Evolutionary conservation across 2,797 vertebrate genomes (phyloP), one percentile per base, ranked within the genome.

Genomic region (Limnodromus scolopaceus): DNA sequence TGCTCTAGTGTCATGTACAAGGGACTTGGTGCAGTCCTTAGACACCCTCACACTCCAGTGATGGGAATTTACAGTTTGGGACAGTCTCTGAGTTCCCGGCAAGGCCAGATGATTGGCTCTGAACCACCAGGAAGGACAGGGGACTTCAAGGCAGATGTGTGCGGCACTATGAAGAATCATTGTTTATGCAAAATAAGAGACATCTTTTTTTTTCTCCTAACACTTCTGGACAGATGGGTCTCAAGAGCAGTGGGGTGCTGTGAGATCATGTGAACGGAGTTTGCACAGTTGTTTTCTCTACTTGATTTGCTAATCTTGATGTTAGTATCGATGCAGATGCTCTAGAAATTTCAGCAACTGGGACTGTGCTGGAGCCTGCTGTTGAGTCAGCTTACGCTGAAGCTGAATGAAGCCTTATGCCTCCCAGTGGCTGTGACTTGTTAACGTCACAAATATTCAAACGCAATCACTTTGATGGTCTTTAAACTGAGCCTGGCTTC

Each of bases 71-170:
- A 71, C 71, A 77, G 55, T 60, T 83, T 94, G 91, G 84, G 95
- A 94, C 3, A 8, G 53, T 82, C 63, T 94, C 74, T 0, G 41
- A 93, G 74, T 34, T 88, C 88, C 76, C 2, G 0, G 30, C 45
- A 81, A 94, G 86, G 74, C 83, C 94, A 96, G 91, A 85, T 91
- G 71, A 94, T 79, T 94, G 93, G 92, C 91, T 96, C 78, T 36
- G 66, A 92, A 87, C 86, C 18, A 4, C 64, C 57, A 85, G 84
- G 75, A 89, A 82, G 36, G 64, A 89, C 0, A 0, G 6, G 9
- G 84, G 71, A 16, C 91, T 93, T 77, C 46, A 25, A 77, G 71
- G 65, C 89, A 96, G 89, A 94, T 93, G 82, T 68, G 60, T 51
- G 41, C 9, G 5, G 68, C 38, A 64, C 39, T 64, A 69, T 32